Evolutionary conservation across 2,797 vertebrate species (phyloP).

Genomic region (Spea hammondii): DNA sequence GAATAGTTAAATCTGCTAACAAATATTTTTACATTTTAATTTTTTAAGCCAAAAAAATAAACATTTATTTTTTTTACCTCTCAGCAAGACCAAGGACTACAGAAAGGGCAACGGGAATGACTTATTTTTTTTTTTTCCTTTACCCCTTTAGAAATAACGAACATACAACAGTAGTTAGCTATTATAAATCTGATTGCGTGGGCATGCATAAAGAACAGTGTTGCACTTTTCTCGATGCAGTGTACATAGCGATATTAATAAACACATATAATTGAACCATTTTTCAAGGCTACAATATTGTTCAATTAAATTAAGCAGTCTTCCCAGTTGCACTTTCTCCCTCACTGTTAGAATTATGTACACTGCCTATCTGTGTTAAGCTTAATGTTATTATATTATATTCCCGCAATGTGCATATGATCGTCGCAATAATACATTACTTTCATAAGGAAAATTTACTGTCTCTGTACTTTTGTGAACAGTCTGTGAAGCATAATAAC

Average conservation of each 20-base stretch:
- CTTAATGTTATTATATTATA: slow-evolving; percentile 44
- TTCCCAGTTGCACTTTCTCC: slow-evolving; percentile 29
- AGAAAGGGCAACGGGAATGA: slow-evolving; percentile 11
- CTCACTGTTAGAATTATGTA: slow-evolving; percentile 37
- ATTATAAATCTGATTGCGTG: slow-evolving; percentile 58
- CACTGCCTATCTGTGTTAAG: slow-evolving; percentile 45
- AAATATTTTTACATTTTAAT: slow-evolving; percentile 60
- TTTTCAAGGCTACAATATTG: slow-evolving; percentile 51
- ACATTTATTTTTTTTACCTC: slow-evolving; percentile 63
- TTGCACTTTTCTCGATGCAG: slow-evolving; percentile 42
- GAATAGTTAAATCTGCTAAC: slow-evolving; percentile 59
- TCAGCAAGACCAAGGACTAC: slow-evolving; percentile 59
- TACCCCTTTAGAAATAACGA: slow-evolving; percentile 8
- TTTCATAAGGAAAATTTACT: slow-evolving; percentile 26
- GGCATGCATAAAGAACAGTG: slow-evolving; percentile 50
- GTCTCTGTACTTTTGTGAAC: slow-evolving; percentile 5
- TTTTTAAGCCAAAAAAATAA: slow-evolving; percentile 64
- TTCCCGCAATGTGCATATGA: slow-evolving; percentile 28
- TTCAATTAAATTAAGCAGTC: slow-evolving; percentile 53
- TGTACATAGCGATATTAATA: slow-evolving; percentile 49
- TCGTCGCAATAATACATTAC: slow-evolving; percentile 27
- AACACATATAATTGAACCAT: slow-evolving; percentile 48
- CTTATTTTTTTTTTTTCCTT: slow-evolving; percentile 22
- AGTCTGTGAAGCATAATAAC: slow-evolving; percentile 9
- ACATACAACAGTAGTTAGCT: slow-evolving; percentile 45